These are phyloP conservation scores for Mnemiopsis leidyi DNA, from an alignment of 37 sponge, comb jelly and placozoan genomes.

Conservation along the genomic window DNA sequence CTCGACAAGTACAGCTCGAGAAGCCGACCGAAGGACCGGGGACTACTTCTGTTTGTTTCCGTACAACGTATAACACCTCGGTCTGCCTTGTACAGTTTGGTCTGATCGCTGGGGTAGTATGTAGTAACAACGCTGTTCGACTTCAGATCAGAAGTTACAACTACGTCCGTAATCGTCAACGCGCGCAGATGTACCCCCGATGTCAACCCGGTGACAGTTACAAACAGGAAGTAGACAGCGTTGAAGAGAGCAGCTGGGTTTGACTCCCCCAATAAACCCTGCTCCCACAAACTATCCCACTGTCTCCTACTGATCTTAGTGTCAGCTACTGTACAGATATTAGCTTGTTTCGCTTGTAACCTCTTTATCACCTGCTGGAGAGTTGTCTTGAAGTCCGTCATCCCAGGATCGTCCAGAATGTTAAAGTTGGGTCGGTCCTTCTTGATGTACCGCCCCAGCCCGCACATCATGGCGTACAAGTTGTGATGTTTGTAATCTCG, in stretches of 20 bases:
- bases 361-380: not conserved
- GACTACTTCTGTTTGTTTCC: not conserved
- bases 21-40: conserved; percentile 33
- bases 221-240: conserved; percentile 27
- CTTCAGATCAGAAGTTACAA: not conserved
- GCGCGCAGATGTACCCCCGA: not conserved
- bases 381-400: conserved; percentile 2
- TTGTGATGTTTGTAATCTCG: conserved; percentile 41
- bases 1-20: conserved; percentile 13
- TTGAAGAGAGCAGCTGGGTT: conserved; percentile 12
- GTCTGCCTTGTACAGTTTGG: not conserved
- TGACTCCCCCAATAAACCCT: conserved; percentile 20
- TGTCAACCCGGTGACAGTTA: not conserved
- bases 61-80: not conserved
- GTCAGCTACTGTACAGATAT: not conserved
- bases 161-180: not conserved
- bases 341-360: not conserved
- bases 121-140: not conserved
- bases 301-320: not conserved
- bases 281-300: conserved; percentile 41
- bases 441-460: not conserved
- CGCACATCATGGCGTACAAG: conserved; percentile 42
- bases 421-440: not conserved
- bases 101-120: not conserved
- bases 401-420: conserved; percentile 21